Evolutionary conservation across 37 sponge, comb jelly and placozoan genomes (phyloP), one percentile per base, ranked within the genome.

Genomic region (Chondrosia reniformis): DNA sequence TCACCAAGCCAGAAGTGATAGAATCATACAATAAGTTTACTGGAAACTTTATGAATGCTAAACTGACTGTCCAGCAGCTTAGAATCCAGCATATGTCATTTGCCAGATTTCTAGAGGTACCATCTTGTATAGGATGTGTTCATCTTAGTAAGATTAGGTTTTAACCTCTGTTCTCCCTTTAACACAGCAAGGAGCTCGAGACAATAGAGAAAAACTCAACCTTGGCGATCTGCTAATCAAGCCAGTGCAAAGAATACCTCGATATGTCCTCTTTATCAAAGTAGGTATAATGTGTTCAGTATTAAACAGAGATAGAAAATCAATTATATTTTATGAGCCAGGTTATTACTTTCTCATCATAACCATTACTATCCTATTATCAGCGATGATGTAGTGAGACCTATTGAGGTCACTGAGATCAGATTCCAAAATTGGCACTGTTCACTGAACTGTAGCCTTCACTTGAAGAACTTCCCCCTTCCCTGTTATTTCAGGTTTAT

Each of bases 191-290:
- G 39, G 81, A 22, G 74, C 89, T 33, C 76, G 76, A 46, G 88
- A 84, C 59, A 79, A 83, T 62, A 33, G 75, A 25, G 88, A 91
- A 4, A 83, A 79, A 39, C 75, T 94, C 42, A 45, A 79, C 17
- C 72, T 94, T 30, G 76, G 83, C 33, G 95, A 94, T 54, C 82
- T 94, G 4, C 67, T 94, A 56, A 94, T 94, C 49, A 90, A 88
- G 69, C 95, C 95, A 22, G 91, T 94, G 17, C 95, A 94, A 63
- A 61, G 95, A 5, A 94, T 94, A 1, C 95, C 95, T 61, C 91
- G 91, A 27, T 94, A 94, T 43, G 85, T 94, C 32, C 79, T 94
- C 55, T 87, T 94, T 64, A 79, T 94, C 72, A 90, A 91, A 63
- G 83, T 82, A 22, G 22, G 52, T n/a, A n/a, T n/a, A n/a, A n/a